phyloP scores from a whole-genome alignment of 2,888 invertebrate species.

The Thymelicus lineola region DNA sequence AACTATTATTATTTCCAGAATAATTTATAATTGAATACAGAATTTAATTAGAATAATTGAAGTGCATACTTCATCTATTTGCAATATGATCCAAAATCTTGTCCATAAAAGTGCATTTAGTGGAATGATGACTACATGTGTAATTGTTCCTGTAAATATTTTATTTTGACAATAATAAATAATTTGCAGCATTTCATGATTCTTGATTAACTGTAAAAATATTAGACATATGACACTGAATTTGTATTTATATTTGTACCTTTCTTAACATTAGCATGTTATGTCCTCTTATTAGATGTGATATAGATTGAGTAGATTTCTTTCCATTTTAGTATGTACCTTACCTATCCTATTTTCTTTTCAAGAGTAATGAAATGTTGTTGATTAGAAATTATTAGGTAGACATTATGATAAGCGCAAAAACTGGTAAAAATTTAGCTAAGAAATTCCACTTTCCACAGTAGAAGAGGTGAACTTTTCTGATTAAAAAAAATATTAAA shows the following conservation, averaged over 20 bases:
- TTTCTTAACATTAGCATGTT: not conserved
- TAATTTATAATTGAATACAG: conserved; percentile 32
- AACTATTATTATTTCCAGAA: conserved; percentile 32
- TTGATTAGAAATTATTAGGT: conserved; percentile 48
- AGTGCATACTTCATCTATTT: conserved; percentile 21
- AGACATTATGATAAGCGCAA: conserved; percentile 55
- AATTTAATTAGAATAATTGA: conserved; percentile 30
- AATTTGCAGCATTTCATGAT: conserved; percentile 28
- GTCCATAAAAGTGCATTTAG: conserved; percentile 34
- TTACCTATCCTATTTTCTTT: not conserved
- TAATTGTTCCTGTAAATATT: conserved; percentile 57
- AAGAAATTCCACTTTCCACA: conserved; percentile 24
- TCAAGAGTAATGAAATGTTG: conserved; percentile 33
- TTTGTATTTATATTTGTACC: conserved; percentile 28
- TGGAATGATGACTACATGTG: conserved; percentile 43
- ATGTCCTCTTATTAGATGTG: conserved; percentile 1
- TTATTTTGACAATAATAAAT: conserved; percentile 54
- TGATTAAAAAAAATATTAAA: not conserved
- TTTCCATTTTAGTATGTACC: conserved; percentile 3
- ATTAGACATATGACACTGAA: not conserved
- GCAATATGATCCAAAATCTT: conserved; percentile 27
- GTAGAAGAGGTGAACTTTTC: conserved; percentile 1
- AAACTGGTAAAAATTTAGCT: conserved; percentile 26
- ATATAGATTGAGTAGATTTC: conserved; percentile 8
- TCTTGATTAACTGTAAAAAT: conserved; percentile 38